Evolutionary conservation across 1,140 invertebrate genomes (phyloP).

Genomic region (Bilobella aurantiaca): DNA sequence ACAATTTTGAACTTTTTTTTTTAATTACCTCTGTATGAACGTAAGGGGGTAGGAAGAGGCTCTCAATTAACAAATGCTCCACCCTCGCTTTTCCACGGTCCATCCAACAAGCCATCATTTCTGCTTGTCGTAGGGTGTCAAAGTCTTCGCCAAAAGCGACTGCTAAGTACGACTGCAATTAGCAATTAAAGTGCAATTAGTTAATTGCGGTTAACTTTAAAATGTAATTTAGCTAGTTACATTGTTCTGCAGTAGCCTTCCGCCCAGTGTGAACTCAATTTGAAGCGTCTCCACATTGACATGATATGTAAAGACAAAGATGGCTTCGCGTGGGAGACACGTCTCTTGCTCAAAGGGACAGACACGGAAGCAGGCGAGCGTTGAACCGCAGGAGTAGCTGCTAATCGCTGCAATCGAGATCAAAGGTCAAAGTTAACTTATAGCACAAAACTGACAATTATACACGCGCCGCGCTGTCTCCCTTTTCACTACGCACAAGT

Average conservation of each 20-base stretch:
- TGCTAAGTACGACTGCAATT: slow-evolving; percentile 27
- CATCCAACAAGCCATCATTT: slow-evolving; percentile 28
- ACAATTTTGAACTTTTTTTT: background rate
- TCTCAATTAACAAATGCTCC: slow-evolving; percentile 29
- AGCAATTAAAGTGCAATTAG: background rate
- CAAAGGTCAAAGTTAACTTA: background rate
- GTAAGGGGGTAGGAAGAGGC: slow-evolving; percentile 10
- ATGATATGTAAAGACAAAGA: slow-evolving; percentile 22
- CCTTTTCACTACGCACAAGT: too few relatives aligned
- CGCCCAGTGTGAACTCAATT: slow-evolving; percentile 31
- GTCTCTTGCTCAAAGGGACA: slow-evolving; percentile 19
- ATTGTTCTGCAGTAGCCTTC: slow-evolving; percentile 20
- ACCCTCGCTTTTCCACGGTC: slow-evolving; percentile 26
- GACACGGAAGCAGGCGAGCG: slow-evolving; percentile 28
- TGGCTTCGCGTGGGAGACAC: slow-evolving; percentile 21
- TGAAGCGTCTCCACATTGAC: slow-evolving; percentile 22
- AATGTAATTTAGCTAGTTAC: slow-evolving; percentile 13
- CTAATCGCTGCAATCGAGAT: slow-evolving; percentile 28
- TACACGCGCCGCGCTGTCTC: too few relatives aligned
- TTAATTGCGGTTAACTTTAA: background rate
- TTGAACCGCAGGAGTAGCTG: slow-evolving; percentile 27
- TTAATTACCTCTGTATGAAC: slow-evolving; percentile 23
- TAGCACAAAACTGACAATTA: background rate
- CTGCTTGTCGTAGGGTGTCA: slow-evolving; percentile 22
- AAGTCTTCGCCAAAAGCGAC: slow-evolving; percentile 30